Evolutionary conservation across 1,140 invertebrate genomes (phyloP).

Genomic region (Paraescarpia echinospica): DNA sequence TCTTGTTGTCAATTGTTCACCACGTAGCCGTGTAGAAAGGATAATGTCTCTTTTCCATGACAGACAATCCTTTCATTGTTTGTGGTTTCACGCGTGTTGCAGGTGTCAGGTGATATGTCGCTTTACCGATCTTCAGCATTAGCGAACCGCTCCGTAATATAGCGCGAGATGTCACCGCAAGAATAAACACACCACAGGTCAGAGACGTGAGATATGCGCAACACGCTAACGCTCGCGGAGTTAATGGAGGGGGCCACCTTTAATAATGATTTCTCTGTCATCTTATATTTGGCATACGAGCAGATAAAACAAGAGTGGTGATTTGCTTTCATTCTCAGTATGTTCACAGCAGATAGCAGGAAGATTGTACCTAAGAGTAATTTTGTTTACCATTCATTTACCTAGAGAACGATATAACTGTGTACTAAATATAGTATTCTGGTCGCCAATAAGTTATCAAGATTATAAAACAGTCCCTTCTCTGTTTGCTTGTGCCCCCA

Average conservation of each 20-base stretch:
- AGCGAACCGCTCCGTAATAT: neutral
- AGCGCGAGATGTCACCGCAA: neutral
- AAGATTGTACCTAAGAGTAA: neutral
- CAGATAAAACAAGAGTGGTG: neutral
- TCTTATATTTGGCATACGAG: neutral
- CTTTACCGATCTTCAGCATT: neutral
- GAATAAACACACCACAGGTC: neutral
- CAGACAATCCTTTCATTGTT: neutral
- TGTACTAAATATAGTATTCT: neutral
- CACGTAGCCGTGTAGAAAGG: neutral
- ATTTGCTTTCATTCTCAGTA: neutral
- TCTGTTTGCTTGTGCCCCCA: no score
- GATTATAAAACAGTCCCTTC: no score
- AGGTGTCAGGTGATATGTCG: neutral
- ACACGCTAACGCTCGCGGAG: neutral
- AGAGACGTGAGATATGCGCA: neutral
- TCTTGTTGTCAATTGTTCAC: neutral
- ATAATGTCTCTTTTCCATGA: neutral
- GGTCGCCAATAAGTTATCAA: neutral
- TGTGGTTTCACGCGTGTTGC: neutral
- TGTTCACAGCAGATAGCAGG: neutral
- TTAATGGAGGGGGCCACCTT: neutral
- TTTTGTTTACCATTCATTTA: neutral
- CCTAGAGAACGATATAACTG: neutral
- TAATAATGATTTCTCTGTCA: neutral